Evolutionary conservation across 1,140 invertebrate genomes (phyloP), one percentile per base, ranked within the genome.

Genomic region (Mizuhopecten yessoensis): DNA sequence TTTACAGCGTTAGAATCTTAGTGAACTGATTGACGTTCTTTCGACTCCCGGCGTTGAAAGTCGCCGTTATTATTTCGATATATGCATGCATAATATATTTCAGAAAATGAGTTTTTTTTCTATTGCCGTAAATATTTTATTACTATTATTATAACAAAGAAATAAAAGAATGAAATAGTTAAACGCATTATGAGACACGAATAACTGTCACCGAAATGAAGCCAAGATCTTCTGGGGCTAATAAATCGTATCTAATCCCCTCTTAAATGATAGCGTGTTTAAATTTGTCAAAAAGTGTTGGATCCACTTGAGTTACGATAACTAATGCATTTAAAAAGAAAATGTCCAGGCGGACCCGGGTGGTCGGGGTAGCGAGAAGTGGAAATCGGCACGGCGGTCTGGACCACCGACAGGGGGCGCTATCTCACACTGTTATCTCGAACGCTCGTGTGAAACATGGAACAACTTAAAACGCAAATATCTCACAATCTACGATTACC

Each of bases 381-480:
- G 17, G 57, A 39, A 29, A 11, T 75, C 57, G 57, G 57, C 11
- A 75, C n/a, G 57, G 23, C 57, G 57, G n/a, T n/a, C 23, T 20
- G 29, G 0, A 75, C 57, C 57, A 29, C n/a, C 57, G 57, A n/a
- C 57, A 75, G 57, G n/a, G 57, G 57, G 23, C n/a, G n/a, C 57
- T 75, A 75, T 75, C 57, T 75, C n/a, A 36, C 23, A 9, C 34
- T 36, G 86, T 89, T 86, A 90, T 75, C 89, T 39, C 42, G 36
- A 87, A 89, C 45, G 92, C 90, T 92, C 92, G 92, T 92, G 92
- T 92, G 90, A 90, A 89, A 89, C 88, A 33, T 42, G 34, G 86
- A 86, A 42, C 45, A 86, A 90, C 36, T 92, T 89, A 90, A 92
- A 92, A 92, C 90, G 92, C 88, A 87, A 89, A 92, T 90, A 90